Conservation (phyloP, 2,113 vertebrate genomes). For the Myiopsitta monachus region DNA sequence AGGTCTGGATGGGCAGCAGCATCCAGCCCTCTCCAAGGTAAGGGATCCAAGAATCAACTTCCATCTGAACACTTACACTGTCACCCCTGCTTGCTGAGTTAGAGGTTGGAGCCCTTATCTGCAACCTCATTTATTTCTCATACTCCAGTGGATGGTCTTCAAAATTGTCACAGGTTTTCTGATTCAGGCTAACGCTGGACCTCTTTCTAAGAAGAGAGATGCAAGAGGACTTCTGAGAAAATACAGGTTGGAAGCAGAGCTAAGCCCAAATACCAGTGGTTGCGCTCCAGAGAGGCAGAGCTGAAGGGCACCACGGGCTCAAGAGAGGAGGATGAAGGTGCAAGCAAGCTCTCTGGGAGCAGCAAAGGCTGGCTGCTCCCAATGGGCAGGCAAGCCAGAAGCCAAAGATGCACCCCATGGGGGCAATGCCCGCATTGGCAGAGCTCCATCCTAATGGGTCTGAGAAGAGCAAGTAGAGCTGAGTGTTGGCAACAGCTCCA, state of each 20-base stretch:
- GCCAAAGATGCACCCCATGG: neutral
- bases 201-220: neutral
- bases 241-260: neutral
- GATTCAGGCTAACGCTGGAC: neutral
- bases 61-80: neutral
- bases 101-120: neutral
- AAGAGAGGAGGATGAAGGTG: neutral
- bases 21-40: neutral
- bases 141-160: neutral
- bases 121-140: neutral
- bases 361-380: neutral
- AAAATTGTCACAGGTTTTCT: conserved; percentile 21
- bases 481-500: neutral
- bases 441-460: neutral
- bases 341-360: neutral
- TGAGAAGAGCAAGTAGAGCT: neutral
- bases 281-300: neutral
- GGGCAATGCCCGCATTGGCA: neutral
- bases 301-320: neutral
- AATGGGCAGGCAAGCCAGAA: neutral
- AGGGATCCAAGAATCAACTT: neutral
- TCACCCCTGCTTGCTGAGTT: neutral
- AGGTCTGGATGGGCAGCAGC: neutral
- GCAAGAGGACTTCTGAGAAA: neutral
- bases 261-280: neutral